A percentile compares a stretch with the other conserved stretches of the same genome.
Evolutionary conservation across 2,113 vertebrate genomes (phyloP).

Genomic region (Gasterosteus aculeatus): DNA sequence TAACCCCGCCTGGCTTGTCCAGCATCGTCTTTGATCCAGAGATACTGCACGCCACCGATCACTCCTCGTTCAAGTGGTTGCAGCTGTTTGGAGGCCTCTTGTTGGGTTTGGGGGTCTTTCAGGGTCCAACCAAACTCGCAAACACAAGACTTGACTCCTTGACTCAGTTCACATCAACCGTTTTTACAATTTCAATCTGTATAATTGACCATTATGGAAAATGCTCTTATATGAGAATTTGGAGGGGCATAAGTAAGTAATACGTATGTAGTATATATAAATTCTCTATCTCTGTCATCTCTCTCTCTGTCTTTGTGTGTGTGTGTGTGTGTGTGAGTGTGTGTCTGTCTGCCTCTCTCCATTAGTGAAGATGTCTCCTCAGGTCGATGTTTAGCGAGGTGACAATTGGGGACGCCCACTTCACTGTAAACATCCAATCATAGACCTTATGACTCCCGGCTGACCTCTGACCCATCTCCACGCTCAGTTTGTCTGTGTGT

Average conservation of each 20-base stretch:
- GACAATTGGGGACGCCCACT: slow-evolving; percentile 55
- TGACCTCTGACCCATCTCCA: slow-evolving; percentile 47
- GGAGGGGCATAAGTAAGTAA: not conserved
- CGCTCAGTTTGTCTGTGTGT: slow-evolving; percentile 14
- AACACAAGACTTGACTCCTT: too few relatives aligned
- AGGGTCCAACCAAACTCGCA: too few relatives aligned
- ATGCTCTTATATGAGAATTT: too few relatives aligned
- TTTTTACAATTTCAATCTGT: too few relatives aligned
- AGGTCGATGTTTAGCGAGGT: slow-evolving; percentile 65
- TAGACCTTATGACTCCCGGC: slow-evolving; percentile 57
- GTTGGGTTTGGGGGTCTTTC: too few relatives aligned
- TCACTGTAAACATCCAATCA: slow-evolving; percentile 73
- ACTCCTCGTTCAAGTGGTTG: too few relatives aligned
- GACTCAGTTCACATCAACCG: too few relatives aligned
- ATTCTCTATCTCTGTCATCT: slow-evolving; percentile 9
- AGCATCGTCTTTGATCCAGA: not conserved
- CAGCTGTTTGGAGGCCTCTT: too few relatives aligned
- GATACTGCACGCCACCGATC: too few relatives aligned
- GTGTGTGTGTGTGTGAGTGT: slow-evolving; percentile 16
- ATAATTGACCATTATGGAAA: not conserved
- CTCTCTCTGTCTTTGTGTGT: slow-evolving; percentile 15
- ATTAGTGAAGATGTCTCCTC: slow-evolving; percentile 56
- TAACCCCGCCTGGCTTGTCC: not conserved
- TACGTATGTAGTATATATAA: not conserved
- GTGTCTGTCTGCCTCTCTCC: slow-evolving; percentile 26